A percentile compares a stretch with the other conserved stretches of the same genome.
These are phyloP conservation scores for Chaenogobius annularis DNA, from an alignment of 2,113 vertebrate genomes.

Conservation along the genomic window DNA sequence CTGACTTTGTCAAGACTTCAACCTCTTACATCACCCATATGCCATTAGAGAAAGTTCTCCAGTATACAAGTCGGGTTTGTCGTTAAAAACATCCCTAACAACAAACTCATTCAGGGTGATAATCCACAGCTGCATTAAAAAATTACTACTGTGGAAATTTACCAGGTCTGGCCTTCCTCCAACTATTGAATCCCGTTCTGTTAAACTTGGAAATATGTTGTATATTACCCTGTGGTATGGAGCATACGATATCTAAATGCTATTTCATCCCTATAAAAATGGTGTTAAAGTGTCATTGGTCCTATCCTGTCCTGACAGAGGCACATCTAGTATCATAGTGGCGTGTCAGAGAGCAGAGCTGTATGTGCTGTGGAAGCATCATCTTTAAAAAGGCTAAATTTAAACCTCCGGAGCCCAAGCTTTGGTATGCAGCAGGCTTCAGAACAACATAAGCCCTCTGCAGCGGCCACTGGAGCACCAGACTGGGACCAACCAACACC, in stretches of 20 bases:
- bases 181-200: slow-evolving; percentile 14
- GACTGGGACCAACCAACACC: slow-evolving; percentile 11
- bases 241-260: slow-evolving; percentile 49
- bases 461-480: slow-evolving; percentile 32
- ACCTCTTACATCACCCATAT: slow-evolving; percentile 2
- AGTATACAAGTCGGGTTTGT: not conserved
- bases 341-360: slow-evolving; percentile 63
- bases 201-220: slow-evolving; percentile 35
- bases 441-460: slow-evolving; percentile 72
- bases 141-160: not conserved
- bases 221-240: slow-evolving; percentile 39
- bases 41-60: not conserved
- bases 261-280: slow-evolving; percentile 69
- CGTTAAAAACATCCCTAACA: slow-evolving; percentile 11
- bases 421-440: slow-evolving; percentile 71
- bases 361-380: slow-evolving; percentile 76
- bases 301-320: slow-evolving; percentile 43
- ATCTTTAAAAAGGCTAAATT: slow-evolving; percentile 81
- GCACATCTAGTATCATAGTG: slow-evolving; percentile 49
- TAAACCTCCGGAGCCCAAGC: slow-evolving; percentile 69
- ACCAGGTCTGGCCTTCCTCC: not conserved
- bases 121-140: not conserved
- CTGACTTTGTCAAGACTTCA: slow-evolving; percentile 2
- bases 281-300: slow-evolving; percentile 65
- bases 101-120: not conserved